Evolutionary conservation across 2,888 invertebrate genomes (phyloP).

Genomic region (Beris morrisii): DNA sequence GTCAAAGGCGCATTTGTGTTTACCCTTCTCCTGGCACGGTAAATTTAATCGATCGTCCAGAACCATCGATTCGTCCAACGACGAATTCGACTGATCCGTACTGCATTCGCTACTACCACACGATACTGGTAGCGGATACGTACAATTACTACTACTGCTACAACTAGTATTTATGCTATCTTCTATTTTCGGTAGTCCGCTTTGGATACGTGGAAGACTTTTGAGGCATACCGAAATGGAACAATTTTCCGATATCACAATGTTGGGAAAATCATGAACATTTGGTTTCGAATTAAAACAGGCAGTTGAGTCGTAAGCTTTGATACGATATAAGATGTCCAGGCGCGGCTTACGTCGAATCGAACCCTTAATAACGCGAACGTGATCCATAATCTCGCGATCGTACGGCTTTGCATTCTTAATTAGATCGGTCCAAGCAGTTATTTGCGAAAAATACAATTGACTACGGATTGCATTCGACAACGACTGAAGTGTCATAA

Average conservation of each 20-base stretch:
- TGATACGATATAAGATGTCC: slow-evolving; percentile 55
- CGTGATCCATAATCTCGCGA: slow-evolving; percentile 55
- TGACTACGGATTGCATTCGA: slow-evolving; percentile 92
- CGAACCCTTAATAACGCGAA: slow-evolving; percentile 45
- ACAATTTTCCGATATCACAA: slow-evolving; percentile 53
- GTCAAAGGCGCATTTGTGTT: slow-evolving; percentile 75
- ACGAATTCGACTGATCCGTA: neutral
- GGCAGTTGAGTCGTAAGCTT: slow-evolving; percentile 50
- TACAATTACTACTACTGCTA: slow-evolving; percentile 16
- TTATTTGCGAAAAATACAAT: slow-evolving; percentile 94
- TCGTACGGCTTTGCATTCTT: slow-evolving; percentile 49
- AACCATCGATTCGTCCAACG: slow-evolving; percentile 32
- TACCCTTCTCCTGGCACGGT: slow-evolving; percentile 70
- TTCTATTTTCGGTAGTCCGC: slow-evolving; percentile 65
- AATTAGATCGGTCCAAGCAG: slow-evolving; percentile 74
- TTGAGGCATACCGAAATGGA: slow-evolving; percentile 61
- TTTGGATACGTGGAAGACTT: slow-evolving; percentile 74
- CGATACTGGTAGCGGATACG: slow-evolving; percentile 14
- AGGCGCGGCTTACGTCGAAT: slow-evolving; percentile 49
- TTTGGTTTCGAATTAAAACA: slow-evolving; percentile 54
- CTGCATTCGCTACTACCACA: neutral
- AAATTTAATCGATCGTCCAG: slow-evolving; percentile 34
- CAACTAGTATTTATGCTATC: slow-evolving; percentile 12
- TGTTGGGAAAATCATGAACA: slow-evolving; percentile 56
- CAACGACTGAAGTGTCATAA: slow-evolving; percentile 68